Conservation (phyloP, 37 sponge, comb jelly and placozoan species). For the Mnemiopsis leidyi region DNA sequence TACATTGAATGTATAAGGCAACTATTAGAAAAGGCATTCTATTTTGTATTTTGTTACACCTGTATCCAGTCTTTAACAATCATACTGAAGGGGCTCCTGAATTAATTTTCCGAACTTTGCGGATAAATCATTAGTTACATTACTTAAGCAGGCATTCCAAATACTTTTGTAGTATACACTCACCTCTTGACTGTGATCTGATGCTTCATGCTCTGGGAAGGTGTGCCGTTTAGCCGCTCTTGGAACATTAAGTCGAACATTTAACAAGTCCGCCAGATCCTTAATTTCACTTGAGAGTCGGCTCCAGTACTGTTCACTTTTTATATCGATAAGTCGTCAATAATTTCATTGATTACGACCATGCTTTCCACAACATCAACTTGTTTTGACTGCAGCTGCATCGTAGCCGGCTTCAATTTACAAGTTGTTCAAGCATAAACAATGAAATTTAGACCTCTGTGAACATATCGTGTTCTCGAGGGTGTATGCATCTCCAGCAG, state of each 20-base stretch:
- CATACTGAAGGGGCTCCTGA: no score
- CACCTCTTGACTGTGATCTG: background rate
- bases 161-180: no score
- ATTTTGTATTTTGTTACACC: no score
- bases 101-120: no score
- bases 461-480: background rate
- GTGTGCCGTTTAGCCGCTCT: background rate
- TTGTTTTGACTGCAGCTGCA: slow-evolving; percentile 30
- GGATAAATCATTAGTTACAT: no score
- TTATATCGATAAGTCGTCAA: background rate
- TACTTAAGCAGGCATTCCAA: no score
- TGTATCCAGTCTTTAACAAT: no score
- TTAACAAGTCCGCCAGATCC: background rate
- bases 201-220: background rate
- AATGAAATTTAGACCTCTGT: background rate
- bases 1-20: no score
- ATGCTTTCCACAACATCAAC: slow-evolving; percentile 14
- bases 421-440: background rate
- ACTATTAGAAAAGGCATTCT: no score
- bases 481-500: background rate
- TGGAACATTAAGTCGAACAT: background rate
- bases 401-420: background rate
- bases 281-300: background rate
- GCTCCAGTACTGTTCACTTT: background rate
- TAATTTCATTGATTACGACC: background rate